Conservation (phyloP, 2,113 vertebrate species). For the Cebus imitator region DNA sequence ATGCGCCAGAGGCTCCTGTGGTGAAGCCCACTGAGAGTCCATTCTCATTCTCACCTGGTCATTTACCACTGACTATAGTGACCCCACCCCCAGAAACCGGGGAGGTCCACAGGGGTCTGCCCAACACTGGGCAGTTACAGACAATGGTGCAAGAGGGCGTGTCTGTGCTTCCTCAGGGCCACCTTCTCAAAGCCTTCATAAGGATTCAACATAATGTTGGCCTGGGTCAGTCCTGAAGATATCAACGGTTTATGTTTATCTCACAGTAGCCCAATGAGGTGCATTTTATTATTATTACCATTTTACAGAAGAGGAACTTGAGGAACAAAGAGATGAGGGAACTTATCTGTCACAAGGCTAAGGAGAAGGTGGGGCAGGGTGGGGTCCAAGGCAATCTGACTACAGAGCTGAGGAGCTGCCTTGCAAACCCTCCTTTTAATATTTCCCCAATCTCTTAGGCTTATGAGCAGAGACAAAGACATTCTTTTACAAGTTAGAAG, state of each 20-base stretch:
- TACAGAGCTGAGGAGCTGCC: not conserved
- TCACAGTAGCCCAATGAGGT: not conserved
- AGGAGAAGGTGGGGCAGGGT: not conserved
- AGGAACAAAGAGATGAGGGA: not conserved
- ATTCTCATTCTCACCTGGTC: not conserved
- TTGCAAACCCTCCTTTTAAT: not conserved
- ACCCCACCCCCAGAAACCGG: rapidly evolving
- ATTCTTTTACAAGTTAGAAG: slow-evolving; percentile 36
- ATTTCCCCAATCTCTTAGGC: slow-evolving; percentile 44
- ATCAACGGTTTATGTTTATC: not conserved
- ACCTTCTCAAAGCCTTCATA: not conserved
- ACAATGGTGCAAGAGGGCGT: not conserved
- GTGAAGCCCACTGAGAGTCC: not conserved
- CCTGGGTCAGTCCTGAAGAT: not conserved
- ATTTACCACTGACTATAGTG: not conserved
- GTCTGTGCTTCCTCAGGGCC: not conserved
- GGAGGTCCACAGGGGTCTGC: not conserved
- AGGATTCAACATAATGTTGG: not conserved
- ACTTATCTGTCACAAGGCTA: not conserved
- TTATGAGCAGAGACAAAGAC: slow-evolving; percentile 60
- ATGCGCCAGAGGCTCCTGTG: not conserved
- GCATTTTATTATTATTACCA: not conserved
- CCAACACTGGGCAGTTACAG: not conserved
- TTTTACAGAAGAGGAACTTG: not conserved
- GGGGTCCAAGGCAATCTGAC: not conserved